Conservation (phyloP, 2,888 invertebrate genomes). For the Brachyptera risi region DNA sequence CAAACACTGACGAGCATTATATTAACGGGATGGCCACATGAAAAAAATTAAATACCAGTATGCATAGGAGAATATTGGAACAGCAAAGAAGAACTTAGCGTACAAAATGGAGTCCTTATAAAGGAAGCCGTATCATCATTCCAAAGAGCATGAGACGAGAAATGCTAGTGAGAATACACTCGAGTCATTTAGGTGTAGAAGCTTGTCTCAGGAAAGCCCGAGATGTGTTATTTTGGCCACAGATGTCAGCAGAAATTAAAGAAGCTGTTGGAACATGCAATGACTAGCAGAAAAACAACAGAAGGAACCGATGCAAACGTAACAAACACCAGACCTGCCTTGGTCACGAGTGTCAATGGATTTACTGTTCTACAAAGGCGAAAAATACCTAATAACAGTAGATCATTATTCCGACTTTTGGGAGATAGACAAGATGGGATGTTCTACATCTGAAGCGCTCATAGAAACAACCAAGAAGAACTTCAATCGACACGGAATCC, state of each 20-base stretch:
- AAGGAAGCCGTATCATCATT: neutral
- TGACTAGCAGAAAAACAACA: neutral
- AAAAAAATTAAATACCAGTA: neutral
- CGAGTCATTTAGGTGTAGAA: neutral
- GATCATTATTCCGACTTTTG: neutral
- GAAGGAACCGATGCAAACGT: neutral
- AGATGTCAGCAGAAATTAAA: neutral
- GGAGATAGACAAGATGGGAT: neutral
- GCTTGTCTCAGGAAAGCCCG: neutral
- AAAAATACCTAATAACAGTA: neutral
- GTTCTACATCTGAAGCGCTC: neutral
- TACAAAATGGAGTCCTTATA: neutral
- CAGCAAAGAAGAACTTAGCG: neutral
- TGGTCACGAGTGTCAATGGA: neutral
- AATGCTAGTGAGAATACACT: neutral
- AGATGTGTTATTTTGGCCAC: constrained; percentile 3
- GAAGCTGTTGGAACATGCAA: neutral
- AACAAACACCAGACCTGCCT: neutral
- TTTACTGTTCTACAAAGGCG: neutral
- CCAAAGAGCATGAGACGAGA: neutral
- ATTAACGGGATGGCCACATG: neutral
- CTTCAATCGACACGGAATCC: too few species aligned
- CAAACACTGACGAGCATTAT: neutral
- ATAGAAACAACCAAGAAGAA: too few species aligned
- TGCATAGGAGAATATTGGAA: neutral